Percentiles rank a stretch among this genome's conserved stretches.
Evolutionary conservation across 2,888 invertebrate genomes (phyloP).

Genomic region (Drosophila meridionalis): DNA sequence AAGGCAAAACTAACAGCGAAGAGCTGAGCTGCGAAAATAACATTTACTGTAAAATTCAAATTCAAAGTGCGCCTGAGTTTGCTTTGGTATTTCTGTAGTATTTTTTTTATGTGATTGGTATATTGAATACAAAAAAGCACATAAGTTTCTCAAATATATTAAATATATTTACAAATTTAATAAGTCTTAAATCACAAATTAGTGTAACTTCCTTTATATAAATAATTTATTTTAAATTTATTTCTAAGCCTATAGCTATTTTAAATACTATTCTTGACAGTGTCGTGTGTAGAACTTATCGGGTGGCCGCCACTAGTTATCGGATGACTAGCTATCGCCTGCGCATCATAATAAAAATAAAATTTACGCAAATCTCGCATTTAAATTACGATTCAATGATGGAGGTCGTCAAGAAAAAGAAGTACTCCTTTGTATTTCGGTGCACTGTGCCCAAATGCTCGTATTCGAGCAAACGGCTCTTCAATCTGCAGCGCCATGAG

Average conservation of each 20-base stretch:
- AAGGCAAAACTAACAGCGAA: conserved; percentile 3
- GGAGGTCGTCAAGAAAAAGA: conserved; percentile 6
- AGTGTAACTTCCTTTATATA: not conserved
- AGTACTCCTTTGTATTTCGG: conserved; percentile 35
- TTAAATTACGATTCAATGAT: conserved; percentile 10
- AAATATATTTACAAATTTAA: no score
- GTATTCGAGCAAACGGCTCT: conserved; percentile 41
- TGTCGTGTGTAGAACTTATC: conserved; percentile 13
- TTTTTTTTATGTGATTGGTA: not conserved
- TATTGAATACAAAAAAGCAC: no score
- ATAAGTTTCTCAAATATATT: no score
- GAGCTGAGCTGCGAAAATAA: not conserved
- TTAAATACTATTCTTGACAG: not conserved
- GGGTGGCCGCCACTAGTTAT: conserved; percentile 36
- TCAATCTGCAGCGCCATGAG: conserved; percentile 45
- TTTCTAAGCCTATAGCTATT: no score
- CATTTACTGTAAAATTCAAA: not conserved
- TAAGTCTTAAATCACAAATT: no score
- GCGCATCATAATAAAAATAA: conserved; percentile 6
- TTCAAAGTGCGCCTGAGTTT: not conserved
- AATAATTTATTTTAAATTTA: not conserved
- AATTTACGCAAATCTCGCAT: conserved; percentile 6
- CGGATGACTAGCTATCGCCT: conserved; percentile 11
- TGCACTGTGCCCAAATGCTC: conserved; percentile 44
- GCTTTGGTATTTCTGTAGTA: conserved; percentile 17